phyloP scores from a whole-genome alignment of 2,797 vertebrate species.

The Acanthopagrus latus region DNA sequence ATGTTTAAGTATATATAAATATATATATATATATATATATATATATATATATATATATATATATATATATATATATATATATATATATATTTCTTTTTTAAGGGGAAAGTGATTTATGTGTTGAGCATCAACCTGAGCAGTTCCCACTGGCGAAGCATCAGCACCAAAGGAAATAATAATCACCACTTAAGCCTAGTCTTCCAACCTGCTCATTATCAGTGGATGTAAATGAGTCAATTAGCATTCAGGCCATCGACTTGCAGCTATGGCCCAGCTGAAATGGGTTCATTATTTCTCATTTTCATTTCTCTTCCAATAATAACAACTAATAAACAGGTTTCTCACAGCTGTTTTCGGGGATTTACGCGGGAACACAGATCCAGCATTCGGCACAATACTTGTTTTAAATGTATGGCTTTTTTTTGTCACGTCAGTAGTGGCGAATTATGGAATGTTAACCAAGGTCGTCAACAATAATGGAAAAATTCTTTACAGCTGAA shows the following conservation, averaged over 20 bases:
- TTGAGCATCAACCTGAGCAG: conserved; percentile 47
- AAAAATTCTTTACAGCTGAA: neutral
- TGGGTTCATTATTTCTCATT: conserved; percentile 23
- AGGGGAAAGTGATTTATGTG: conserved; percentile 18
- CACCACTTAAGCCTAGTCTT: conserved; percentile 59
- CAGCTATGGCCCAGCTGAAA: conserved; percentile 32
- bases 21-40: no score
- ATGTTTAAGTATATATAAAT: conserved; percentile 7
- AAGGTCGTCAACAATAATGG: neutral
- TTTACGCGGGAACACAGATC: neutral
- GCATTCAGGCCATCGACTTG: conserved; percentile 45
- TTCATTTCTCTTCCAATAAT: conserved; percentile 28
- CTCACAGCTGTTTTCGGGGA: neutral
- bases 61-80: no score
- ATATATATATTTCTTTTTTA: neutral
- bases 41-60: no score
- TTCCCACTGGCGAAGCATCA: conserved; percentile 54
- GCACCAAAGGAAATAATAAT: conserved; percentile 68
- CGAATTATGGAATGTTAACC: neutral
- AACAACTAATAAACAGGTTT: conserved; percentile 30
- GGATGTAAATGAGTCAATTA: conserved; percentile 62
- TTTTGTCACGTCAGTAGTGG: neutral
- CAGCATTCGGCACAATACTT: conserved; percentile 3
- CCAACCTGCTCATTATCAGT: conserved; percentile 56
- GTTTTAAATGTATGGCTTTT: neutral